A percentile compares a stretch with the other conserved stretches of the same genome.
These are phyloP conservation scores for Ectemnius continuus DNA, from an alignment of 2,888 invertebrate genomes.

Conservation along the genomic window DNA sequence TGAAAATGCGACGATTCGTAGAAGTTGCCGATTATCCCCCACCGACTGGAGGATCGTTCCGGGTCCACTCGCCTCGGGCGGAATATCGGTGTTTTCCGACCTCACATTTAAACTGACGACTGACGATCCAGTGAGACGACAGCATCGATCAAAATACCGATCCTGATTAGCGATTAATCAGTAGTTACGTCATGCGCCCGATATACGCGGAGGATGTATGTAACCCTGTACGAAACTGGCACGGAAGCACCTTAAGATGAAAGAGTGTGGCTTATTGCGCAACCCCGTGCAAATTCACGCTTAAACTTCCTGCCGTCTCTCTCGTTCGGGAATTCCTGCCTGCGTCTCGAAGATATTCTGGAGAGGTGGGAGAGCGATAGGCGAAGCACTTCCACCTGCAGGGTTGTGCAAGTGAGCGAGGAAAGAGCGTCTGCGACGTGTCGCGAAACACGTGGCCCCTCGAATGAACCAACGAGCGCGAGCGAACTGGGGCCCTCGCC, in stretches of 20 bases:
- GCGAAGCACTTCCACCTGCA: neutral
- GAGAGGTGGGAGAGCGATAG: neutral
- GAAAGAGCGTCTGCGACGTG: constrained; percentile 52
- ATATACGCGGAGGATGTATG: neutral
- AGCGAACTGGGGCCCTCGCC: constrained; percentile 5
- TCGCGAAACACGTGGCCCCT: constrained; percentile 61
- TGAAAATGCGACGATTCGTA: constrained; percentile 8
- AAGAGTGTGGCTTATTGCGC: neutral
- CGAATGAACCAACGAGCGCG: constrained; percentile 39
- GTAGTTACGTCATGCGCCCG: neutral
- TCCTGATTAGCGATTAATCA: constrained; percentile 5
- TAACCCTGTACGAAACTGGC: too few relatives aligned
- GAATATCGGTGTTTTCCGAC: too few relatives aligned
- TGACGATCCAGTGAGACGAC: neutral
- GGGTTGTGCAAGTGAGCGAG: constrained; percentile 37
- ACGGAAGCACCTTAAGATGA: neutral
- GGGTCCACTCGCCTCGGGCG: neutral
- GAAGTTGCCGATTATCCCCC: neutral
- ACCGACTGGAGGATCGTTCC: neutral
- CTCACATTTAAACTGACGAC: too few relatives aligned
- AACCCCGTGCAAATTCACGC: constrained; percentile 3
- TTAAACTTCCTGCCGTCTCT: neutral
- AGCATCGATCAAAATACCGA: neutral
- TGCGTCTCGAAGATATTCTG: constrained; percentile 10
- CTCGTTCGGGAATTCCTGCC: constrained; percentile 3